A percentile compares a stretch with the other conserved stretches of the same genome.
Evolutionary conservation across 2,888 invertebrate genomes (phyloP).

Genomic region (Orchesellides sinensis): DNA sequence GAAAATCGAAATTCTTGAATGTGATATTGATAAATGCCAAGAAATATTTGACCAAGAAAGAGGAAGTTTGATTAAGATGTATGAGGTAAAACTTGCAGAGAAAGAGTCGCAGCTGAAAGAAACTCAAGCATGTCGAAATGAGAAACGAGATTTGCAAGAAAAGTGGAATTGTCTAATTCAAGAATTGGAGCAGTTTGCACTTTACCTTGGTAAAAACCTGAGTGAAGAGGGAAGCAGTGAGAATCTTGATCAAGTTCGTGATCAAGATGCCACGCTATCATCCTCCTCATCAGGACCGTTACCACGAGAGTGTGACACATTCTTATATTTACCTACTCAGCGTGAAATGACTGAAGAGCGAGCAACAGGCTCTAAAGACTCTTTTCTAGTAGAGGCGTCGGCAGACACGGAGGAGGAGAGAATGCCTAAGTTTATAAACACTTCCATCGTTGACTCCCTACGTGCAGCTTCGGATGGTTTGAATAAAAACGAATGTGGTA

Average conservation of each 20-base stretch:
- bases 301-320: not conserved
- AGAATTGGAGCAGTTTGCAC: slow-evolving; percentile 71
- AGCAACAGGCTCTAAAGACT: slow-evolving; percentile 40
- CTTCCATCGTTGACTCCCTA: slow-evolving; percentile 1
- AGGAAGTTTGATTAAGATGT: slow-evolving; percentile 67
- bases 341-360: not conserved
- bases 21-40: slow-evolving; percentile 71
- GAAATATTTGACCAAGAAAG: slow-evolving; percentile 68
- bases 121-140: slow-evolving; percentile 75
- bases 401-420: not conserved
- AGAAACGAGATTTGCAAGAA: slow-evolving; percentile 68
- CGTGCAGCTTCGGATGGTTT: not conserved
- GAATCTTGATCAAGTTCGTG: not conserved
- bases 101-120: slow-evolving; percentile 79
- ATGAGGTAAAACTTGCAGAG: slow-evolving; percentile 78
- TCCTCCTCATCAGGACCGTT: not conserved
- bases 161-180: slow-evolving; percentile 72
- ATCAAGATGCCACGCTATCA: not conserved
- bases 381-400: not conserved
- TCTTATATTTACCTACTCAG: slow-evolving; percentile 6
- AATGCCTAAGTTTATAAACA: slow-evolving; percentile 23
- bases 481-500: not conserved
- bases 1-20: slow-evolving; percentile 72
- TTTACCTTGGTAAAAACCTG: slow-evolving; percentile 66
- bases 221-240: slow-evolving; percentile 6